phyloP scores from a whole-genome alignment of 2,113 vertebrate genomes.

The Megaleporinus macrocephalus region DNA sequence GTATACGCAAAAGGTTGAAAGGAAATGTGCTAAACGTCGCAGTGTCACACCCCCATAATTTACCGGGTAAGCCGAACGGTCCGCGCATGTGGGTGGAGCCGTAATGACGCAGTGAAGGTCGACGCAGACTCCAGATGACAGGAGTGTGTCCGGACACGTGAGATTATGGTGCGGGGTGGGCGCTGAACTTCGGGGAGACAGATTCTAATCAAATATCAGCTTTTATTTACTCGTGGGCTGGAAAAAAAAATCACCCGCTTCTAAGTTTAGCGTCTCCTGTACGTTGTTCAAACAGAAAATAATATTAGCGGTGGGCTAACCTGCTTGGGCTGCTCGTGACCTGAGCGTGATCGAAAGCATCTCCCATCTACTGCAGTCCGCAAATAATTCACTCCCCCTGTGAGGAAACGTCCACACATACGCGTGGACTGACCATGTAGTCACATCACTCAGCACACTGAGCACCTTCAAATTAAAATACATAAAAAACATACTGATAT shows the following conservation, averaged over 20 bases:
- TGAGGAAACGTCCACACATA: neutral
- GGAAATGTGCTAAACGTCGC: too few relatives aligned
- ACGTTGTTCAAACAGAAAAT: neutral
- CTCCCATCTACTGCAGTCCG: neutral
- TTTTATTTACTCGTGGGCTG: constrained; percentile 35
- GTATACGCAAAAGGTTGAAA: neutral
- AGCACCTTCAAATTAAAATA: too few relatives aligned
- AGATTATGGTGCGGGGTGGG: constrained; percentile 5
- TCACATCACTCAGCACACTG: neutral
- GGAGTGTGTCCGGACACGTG: constrained; percentile 42
- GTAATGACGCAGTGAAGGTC: constrained; percentile 53
- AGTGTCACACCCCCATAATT: neutral
- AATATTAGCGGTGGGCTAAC: neutral
- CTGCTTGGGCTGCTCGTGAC: neutral
- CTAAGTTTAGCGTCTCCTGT: neutral
- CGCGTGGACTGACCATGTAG: neutral
- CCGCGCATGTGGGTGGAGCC: constrained; percentile 27
- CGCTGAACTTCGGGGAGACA: neutral
- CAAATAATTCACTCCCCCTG: neutral
- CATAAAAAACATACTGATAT: too few relatives aligned
- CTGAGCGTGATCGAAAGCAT: neutral
- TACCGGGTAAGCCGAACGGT: neutral
- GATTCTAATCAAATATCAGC: constrained; percentile 41
- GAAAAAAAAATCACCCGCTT: neutral
- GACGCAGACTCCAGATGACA: constrained; percentile 35